Conservation (phyloP, 2,113 vertebrate genomes). For the Climacteris rufus region DNA sequence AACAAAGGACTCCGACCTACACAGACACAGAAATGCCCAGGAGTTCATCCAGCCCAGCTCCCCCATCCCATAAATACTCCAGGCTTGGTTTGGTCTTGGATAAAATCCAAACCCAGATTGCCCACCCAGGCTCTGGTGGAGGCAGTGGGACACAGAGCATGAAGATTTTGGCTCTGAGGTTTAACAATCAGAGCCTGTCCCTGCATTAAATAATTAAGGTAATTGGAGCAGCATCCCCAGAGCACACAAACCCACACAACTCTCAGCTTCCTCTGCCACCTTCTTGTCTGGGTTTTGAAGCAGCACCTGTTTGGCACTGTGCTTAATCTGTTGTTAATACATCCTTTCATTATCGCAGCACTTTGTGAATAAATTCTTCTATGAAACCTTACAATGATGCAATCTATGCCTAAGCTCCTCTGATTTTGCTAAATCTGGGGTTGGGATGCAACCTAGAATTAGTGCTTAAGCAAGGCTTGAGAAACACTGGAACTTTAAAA, state of each 20-base stretch:
- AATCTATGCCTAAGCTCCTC: neutral
- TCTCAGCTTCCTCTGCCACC: neutral
- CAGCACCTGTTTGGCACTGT: neutral
- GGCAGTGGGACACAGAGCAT: neutral
- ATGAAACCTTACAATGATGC: neutral
- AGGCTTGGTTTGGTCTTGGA: neutral
- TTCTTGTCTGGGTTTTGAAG: neutral
- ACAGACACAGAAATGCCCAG: neutral
- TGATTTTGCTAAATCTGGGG: neutral
- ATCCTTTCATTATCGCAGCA: neutral
- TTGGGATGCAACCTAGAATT: neutral
- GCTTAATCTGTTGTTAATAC: neutral
- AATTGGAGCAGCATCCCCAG: neutral
- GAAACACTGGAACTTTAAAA: neutral
- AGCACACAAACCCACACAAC: neutral
- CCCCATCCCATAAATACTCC: neutral
- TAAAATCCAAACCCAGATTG: neutral
- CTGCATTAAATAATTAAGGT: neutral
- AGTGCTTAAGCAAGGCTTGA: neutral
- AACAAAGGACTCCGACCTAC: neutral
- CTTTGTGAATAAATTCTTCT: neutral
- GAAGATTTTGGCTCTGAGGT: neutral
- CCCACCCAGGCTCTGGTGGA: neutral
- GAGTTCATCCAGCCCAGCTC: neutral
- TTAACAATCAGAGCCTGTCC: neutral